These are phyloP conservation scores for Spilarctia lutea DNA, from an alignment of 2,888 invertebrate species.

Conservation along the genomic window DNA sequence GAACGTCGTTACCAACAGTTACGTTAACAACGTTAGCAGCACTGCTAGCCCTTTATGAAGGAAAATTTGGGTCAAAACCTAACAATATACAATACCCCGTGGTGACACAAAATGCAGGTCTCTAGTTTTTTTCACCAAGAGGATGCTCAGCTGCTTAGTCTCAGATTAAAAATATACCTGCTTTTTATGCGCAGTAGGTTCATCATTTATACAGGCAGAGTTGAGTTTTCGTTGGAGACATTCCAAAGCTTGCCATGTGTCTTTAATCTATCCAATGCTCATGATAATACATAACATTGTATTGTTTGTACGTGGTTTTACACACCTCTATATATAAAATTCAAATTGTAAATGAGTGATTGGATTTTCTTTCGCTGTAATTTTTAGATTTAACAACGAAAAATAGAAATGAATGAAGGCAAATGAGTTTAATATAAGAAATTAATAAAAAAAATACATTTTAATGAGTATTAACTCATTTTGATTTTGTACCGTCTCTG, in stretches of 20 bases:
- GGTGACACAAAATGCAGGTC: too few species aligned
- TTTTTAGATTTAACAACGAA: not conserved
- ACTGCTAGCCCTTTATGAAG: too few species aligned
- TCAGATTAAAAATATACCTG: conserved; percentile 28
- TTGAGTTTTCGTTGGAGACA: conserved; percentile 40
- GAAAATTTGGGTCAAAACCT: too few species aligned
- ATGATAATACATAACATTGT: conserved; percentile 22
- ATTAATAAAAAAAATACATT: too few species aligned
- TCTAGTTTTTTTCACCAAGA: too few species aligned
- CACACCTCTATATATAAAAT: not conserved
- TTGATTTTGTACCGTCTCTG: too few species aligned
- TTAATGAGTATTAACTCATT: too few species aligned
- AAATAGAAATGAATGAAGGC: not conserved
- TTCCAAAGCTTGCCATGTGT: conserved; percentile 38
- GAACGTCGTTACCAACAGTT: too few species aligned
- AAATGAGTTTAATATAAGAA: too few species aligned
- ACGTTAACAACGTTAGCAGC: too few species aligned
- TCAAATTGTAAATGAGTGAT: not conserved
- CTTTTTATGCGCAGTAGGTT: conserved; percentile 21
- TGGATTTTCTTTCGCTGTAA: not conserved
- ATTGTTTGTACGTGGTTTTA: conserved; percentile 11
- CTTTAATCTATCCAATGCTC: conserved; percentile 21
- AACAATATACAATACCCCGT: too few species aligned
- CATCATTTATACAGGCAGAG: conserved; percentile 30
- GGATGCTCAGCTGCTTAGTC: not conserved